A percentile compares a stretch with the other conserved stretches of the same genome.
phyloP scores from a whole-genome alignment of 30 jellyfish, hydroid and myxozoan genomes.

The Rhopilema esculentum region DNA sequence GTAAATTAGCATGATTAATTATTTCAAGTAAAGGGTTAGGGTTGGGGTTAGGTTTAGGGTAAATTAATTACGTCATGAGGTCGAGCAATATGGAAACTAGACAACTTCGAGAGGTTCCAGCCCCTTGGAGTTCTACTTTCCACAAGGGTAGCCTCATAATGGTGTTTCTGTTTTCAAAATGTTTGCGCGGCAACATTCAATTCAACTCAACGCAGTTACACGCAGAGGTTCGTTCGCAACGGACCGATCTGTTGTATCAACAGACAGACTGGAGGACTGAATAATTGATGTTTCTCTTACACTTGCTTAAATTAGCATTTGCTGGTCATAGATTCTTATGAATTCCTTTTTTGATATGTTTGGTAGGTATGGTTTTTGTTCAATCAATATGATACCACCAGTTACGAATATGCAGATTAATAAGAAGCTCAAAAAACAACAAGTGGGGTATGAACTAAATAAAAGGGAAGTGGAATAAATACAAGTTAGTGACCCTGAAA shows the following conservation, averaged over 20 bases:
- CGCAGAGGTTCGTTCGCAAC: not conserved
- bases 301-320: not conserved
- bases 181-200: constrained; percentile 57
- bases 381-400: not conserved
- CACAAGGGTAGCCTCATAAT: constrained; percentile 11
- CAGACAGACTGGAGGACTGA: not conserved
- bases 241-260: not conserved
- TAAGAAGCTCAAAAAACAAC: not conserved
- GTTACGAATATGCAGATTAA: not conserved
- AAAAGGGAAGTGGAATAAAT: no score
- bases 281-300: not conserved
- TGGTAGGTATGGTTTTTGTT: not conserved
- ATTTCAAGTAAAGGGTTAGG: no score
- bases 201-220: constrained; percentile 50
- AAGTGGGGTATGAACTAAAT: no score
- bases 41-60: no score
- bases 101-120: not conserved
- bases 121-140: not conserved
- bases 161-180: not conserved
- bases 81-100: no score
- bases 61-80: no score
- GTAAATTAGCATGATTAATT: no score
- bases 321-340: not conserved
- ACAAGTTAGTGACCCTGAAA: not conserved
- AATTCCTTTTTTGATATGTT: not conserved